Percentiles rank a stretch among this genome's conserved stretches.
Conservation (phyloP, 2,888 invertebrate genomes). For the Antitype chi region DNA sequence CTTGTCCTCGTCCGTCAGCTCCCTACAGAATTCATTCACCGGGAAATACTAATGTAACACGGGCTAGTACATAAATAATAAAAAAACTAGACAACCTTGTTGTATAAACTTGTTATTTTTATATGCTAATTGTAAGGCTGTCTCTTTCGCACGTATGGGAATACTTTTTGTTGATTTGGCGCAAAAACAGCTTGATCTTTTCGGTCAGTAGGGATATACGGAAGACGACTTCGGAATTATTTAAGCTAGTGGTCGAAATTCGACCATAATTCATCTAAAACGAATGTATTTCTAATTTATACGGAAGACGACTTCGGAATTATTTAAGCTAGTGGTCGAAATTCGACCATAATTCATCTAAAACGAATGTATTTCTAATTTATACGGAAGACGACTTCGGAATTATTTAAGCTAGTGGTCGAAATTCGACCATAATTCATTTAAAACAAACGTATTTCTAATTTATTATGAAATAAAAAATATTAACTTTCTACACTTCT, state of each 20-base stretch:
- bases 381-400: not conserved
- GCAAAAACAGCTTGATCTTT: not conserved
- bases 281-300: no score
- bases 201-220: not conserved
- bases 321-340: no score
- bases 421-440: no score
- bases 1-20: slow-evolving; percentile 23
- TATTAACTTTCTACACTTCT: no score
- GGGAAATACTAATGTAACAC: not conserved
- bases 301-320: not conserved
- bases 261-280: no score
- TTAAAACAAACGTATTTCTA: no score
- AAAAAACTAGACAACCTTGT: slow-evolving; percentile 39
- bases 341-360: no score
- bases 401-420: no score
- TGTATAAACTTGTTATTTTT: slow-evolving; percentile 19
- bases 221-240: not conserved
- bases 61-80: slow-evolving; percentile 3
- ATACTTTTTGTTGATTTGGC: not conserved
- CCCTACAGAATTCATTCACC: slow-evolving; percentile 34
- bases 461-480: no score
- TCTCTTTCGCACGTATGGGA: slow-evolving; percentile 4
- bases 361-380: no score
- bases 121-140: slow-evolving; percentile 17
- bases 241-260: no score